These are phyloP conservation scores for Margarornis squamiger DNA, from an alignment of 2,797 vertebrate genomes.

Conservation along the genomic window DNA sequence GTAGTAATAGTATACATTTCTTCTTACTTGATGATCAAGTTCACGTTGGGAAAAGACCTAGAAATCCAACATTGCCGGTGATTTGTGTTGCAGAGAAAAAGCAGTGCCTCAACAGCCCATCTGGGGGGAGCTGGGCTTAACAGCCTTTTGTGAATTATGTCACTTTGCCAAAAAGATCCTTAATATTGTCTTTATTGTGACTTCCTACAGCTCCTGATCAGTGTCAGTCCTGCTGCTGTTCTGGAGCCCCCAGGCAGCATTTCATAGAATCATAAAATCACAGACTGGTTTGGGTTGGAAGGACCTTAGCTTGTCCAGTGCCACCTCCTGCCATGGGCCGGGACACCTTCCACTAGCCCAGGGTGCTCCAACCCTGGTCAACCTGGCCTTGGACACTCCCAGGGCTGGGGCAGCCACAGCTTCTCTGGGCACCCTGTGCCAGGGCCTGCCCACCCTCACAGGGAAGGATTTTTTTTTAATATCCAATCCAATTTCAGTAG, in stretches of 20 bases:
- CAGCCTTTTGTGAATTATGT: neutral
- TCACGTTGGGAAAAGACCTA: neutral
- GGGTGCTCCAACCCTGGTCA: neutral
- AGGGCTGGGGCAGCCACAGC: neutral
- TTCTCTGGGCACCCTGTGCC: neutral
- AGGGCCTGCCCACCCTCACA: neutral
- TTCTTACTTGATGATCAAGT: accelerated
- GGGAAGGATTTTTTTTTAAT: neutral
- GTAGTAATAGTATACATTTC: neutral
- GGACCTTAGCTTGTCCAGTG: accelerated
- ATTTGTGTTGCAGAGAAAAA: neutral
- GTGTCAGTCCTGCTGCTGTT: neutral
- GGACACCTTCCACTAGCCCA: neutral
- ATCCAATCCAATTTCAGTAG: neutral
- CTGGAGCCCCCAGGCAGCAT: neutral
- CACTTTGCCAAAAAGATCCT: neutral
- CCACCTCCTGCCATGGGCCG: neutral
- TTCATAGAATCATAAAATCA: neutral
- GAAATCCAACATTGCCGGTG: neutral
- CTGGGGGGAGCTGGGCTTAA: neutral
- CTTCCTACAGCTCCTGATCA: neutral
- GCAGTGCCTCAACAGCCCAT: neutral
- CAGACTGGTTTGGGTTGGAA: neutral
- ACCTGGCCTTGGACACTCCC: neutral
- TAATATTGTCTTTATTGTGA: neutral